These are phyloP conservation scores for Nemopilema nomurai DNA, from an alignment of 30 jellyfish, hydroid and myxozoan species.

Conservation along the genomic window DNA sequence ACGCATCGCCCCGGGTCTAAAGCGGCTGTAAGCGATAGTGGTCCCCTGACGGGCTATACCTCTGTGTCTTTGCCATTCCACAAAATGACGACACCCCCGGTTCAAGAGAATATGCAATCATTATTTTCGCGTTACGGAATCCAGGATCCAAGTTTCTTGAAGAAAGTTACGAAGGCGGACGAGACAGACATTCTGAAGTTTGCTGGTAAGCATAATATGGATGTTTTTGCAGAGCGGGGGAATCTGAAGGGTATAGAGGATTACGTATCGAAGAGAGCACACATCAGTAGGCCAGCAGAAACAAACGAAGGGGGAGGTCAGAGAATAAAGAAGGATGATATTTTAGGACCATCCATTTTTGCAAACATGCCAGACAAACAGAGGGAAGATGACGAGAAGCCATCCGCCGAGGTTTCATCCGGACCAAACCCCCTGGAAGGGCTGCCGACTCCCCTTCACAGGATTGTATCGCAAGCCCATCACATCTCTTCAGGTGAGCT, in stretches of 20 bases:
- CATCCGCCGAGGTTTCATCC: conserved; percentile 28
- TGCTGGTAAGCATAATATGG: conserved; percentile 68
- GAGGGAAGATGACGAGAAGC: conserved; percentile 13
- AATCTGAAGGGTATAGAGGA: conserved; percentile 55
- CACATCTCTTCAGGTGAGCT: conserved; percentile 48
- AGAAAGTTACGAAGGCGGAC: conserved; percentile 57
- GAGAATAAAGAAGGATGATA: conserved; percentile 38
- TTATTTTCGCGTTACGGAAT: conserved; percentile 34
- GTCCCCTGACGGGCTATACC: conserved; percentile 59
- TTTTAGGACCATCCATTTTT: conserved; percentile 17
- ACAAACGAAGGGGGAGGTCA: conserved; percentile 40
- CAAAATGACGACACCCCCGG: conserved; percentile 26
- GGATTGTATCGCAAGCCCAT: conserved; percentile 42
- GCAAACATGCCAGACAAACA: conserved; percentile 44
- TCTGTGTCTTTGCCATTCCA: conserved; percentile 61
- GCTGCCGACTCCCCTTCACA: conserved; percentile 52
- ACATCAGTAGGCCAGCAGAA: conserved; percentile 24
- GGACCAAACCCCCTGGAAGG: conserved; percentile 71
- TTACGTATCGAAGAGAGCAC: conserved; percentile 34
- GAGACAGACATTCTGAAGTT: conserved; percentile 56
- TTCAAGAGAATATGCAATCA: conserved; percentile 45
- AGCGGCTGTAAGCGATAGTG: conserved; percentile 31
- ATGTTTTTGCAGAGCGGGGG: conserved; percentile 63
- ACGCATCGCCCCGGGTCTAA: neutral
- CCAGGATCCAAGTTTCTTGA: conserved; percentile 62